Evolutionary conservation across 2,888 invertebrate species (phyloP).

Genomic region (Druceiella hillmani): DNA sequence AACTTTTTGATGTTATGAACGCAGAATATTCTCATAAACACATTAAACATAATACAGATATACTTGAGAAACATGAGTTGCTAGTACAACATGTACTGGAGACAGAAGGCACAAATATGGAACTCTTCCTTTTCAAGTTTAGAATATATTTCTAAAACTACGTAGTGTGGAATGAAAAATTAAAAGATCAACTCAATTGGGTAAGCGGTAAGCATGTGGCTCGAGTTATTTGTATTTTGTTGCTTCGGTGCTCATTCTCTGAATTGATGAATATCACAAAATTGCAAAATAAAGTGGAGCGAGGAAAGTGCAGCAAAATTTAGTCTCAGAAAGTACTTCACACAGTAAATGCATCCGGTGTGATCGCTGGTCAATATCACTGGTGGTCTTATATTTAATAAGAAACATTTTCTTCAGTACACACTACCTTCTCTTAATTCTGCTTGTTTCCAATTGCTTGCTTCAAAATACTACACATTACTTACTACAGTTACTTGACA

Average conservation of each 20-base stretch:
- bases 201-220: constrained; percentile 24
- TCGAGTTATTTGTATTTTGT: constrained; percentile 31
- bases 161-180: constrained; percentile 29
- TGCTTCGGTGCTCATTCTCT: constrained; percentile 28
- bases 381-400: constrained; percentile 32
- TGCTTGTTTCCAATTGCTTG: constrained; percentile 28
- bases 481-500: constrained; percentile 21
- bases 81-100: constrained; percentile 28
- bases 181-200: constrained; percentile 26
- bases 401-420: constrained; percentile 37
- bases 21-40: constrained; percentile 33
- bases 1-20: constrained; percentile 31
- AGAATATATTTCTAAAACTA: constrained; percentile 34
- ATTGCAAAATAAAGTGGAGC: constrained; percentile 33
- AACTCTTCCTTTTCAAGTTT: constrained; percentile 30
- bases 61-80: constrained; percentile 28
- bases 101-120: constrained; percentile 28
- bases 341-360: constrained; percentile 36
- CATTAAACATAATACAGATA: constrained; percentile 35
- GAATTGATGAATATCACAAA: constrained; percentile 31
- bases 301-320: constrained; percentile 31
- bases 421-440: constrained; percentile 35
- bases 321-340: constrained; percentile 32
- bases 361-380: constrained; percentile 35
- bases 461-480: constrained; percentile 29